These are phyloP conservation scores for Aplocera efformata DNA, from an alignment of 2,888 invertebrate genomes.

Conservation along the genomic window DNA sequence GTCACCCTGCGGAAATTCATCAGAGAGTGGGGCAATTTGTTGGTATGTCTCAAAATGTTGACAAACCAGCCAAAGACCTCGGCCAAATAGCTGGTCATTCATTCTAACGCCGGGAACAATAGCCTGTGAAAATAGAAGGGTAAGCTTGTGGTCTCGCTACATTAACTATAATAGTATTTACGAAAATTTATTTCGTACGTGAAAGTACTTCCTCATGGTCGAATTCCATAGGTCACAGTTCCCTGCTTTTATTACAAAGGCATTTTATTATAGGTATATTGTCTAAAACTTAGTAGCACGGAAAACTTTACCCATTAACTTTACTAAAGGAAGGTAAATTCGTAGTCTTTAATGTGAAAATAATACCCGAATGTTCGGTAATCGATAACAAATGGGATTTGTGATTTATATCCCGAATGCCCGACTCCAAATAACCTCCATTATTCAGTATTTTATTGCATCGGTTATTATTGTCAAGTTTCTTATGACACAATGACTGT, in stretches of 20 bases:
- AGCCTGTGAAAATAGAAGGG: conserved; percentile 10
- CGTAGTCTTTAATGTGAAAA: conserved; percentile 20
- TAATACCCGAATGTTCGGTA: conserved; percentile 18
- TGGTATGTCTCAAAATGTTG: conserved; percentile 51
- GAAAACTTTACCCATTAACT: conserved; percentile 15
- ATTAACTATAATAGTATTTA: conserved; percentile 10
- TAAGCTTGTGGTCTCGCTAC: conserved; percentile 7
- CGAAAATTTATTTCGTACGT: not conserved
- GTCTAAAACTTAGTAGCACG: not conserved
- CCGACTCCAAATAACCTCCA: conserved; percentile 9
- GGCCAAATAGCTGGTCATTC: conserved; percentile 22
- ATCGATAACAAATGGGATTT: conserved; percentile 24
- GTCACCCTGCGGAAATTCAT: conserved; percentile 63
- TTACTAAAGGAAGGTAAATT: conserved; percentile 12
- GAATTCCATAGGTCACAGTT: too few relatives aligned
- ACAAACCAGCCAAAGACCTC: conserved; percentile 48
- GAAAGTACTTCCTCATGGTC: too few relatives aligned
- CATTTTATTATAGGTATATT: too few relatives aligned
- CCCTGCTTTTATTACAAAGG: too few relatives aligned
- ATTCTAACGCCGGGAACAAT: conserved; percentile 16
- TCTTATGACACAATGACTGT: too few relatives aligned
- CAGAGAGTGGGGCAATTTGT: conserved; percentile 59
- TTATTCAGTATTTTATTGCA: conserved; percentile 12
- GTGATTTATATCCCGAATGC: conserved; percentile 19
- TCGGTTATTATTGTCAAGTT: too few relatives aligned